Conservation (phyloP, 2,113 vertebrate species). For the Neodon shergylaensis region DNA sequence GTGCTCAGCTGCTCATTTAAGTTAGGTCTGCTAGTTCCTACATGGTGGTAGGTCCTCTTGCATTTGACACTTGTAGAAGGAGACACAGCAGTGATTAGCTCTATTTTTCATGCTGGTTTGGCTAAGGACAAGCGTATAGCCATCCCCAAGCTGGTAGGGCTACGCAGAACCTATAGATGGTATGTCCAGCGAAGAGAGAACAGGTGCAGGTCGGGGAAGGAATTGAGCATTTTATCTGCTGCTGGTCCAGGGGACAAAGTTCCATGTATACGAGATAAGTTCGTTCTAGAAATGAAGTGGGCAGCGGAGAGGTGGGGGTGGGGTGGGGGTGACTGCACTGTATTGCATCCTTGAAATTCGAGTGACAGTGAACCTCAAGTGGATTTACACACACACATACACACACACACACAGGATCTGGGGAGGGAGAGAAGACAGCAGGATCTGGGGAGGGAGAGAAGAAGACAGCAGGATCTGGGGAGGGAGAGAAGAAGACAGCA, state of each 20-base stretch:
- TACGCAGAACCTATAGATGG: neutral
- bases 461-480: too few relatives aligned
- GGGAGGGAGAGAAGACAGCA: neutral
- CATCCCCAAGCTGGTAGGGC: rapidly evolving
- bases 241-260: neutral
- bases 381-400: neutral
- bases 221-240: neutral
- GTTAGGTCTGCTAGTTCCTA: neutral
- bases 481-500: too few relatives aligned
- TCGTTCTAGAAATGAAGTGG: neutral
- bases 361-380: neutral
- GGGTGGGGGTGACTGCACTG: neutral
- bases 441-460: too few relatives aligned
- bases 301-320: neutral
- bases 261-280: neutral
- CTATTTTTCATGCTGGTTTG: slow-evolving; percentile 84
- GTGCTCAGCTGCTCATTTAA: neutral
- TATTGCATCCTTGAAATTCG: neutral
- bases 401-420: too few relatives aligned
- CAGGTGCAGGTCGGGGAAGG: neutral
- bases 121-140: slow-evolving; percentile 75
- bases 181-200: neutral
- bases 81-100: slow-evolving; percentile 90
- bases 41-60: neutral
- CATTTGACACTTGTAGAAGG: slow-evolving; percentile 80